A percentile compares a stretch with the other conserved stretches of the same genome.
Conservation (phyloP, 2,797 vertebrate genomes). For the Silurus aristotelis region DNA sequence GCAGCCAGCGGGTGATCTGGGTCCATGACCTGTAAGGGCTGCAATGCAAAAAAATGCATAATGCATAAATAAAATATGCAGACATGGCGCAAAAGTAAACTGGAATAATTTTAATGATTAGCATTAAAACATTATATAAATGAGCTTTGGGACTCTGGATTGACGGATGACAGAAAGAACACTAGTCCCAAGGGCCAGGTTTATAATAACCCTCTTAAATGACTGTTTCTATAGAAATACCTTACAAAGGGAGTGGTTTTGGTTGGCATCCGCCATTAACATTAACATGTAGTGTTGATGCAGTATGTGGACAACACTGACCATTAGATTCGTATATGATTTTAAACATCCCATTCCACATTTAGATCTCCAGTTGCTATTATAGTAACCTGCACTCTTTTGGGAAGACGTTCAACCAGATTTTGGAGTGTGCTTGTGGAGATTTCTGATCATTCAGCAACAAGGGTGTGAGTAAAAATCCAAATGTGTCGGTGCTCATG, state of each 20-base stretch:
- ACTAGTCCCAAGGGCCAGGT: not conserved
- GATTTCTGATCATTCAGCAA: too few species aligned
- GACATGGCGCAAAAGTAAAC: not conserved
- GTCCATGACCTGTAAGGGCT: slow-evolving; percentile 95
- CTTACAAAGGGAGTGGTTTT: not conserved
- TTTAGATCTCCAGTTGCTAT: too few species aligned
- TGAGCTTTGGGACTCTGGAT: not conserved
- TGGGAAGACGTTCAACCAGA: too few species aligned
- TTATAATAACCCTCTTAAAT: too few species aligned
- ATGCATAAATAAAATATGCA: not conserved
- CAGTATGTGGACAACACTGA: too few species aligned
- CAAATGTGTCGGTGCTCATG: too few species aligned
- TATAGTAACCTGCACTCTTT: too few species aligned
- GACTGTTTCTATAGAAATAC: too few species aligned
- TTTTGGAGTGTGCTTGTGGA: too few species aligned
- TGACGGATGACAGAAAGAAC: not conserved
- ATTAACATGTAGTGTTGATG: not conserved
- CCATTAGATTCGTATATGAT: too few species aligned
- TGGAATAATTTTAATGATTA: not conserved
- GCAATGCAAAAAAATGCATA: slow-evolving; percentile 45
- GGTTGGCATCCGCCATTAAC: not conserved
- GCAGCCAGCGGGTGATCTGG: slow-evolving; percentile 94
- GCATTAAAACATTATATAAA: not conserved
- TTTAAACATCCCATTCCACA: too few species aligned
- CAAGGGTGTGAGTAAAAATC: too few species aligned